Evolutionary conservation across 2,888 invertebrate species (phyloP).

Genomic region (Myopa tessellatipennis): DNA sequence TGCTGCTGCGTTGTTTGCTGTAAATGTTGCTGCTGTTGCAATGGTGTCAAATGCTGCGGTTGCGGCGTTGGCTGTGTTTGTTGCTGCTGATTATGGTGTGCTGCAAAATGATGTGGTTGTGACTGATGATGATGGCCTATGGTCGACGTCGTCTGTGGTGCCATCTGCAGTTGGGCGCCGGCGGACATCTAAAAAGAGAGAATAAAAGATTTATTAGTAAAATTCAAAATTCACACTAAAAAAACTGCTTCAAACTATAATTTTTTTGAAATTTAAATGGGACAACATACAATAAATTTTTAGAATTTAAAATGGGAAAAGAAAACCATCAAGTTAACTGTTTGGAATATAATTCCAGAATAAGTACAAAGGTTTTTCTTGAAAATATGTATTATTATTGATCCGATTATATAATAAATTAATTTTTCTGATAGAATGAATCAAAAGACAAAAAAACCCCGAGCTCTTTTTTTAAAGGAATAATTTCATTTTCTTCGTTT

Average conservation of each 20-base stretch:
- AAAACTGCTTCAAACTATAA: not conserved
- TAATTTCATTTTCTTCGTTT: too few species aligned
- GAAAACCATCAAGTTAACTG: too few species aligned
- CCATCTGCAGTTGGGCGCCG: slow-evolving; percentile 97
- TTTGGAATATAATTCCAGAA: too few species aligned
- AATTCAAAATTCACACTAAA: not conserved
- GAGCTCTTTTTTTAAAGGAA: too few species aligned
- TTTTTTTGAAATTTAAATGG: too few species aligned
- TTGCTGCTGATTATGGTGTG: slow-evolving; percentile 56
- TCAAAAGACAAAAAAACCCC: too few species aligned
- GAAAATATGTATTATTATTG: too few species aligned
- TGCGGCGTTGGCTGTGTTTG: slow-evolving; percentile 48
- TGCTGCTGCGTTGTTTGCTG: slow-evolving; percentile 35
- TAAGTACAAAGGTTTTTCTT: too few species aligned
- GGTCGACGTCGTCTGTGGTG: slow-evolving; percentile 85
- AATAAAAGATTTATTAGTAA: slow-evolving; percentile 33
- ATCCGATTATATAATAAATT: too few species aligned
- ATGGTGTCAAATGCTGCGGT: slow-evolving; percentile 51
- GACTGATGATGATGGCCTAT: slow-evolving; percentile 66
- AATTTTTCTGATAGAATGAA: too few species aligned
- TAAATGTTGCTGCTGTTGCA: slow-evolving; percentile 47
- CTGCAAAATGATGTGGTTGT: slow-evolving; percentile 60
- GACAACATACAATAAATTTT: too few species aligned
- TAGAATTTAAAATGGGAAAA: too few species aligned
- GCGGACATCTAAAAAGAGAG: slow-evolving; percentile 84